Base-by-base conservation (phyloP, 2,113 vertebrate genomes). In the Stigmatopora nigra region DNA sequence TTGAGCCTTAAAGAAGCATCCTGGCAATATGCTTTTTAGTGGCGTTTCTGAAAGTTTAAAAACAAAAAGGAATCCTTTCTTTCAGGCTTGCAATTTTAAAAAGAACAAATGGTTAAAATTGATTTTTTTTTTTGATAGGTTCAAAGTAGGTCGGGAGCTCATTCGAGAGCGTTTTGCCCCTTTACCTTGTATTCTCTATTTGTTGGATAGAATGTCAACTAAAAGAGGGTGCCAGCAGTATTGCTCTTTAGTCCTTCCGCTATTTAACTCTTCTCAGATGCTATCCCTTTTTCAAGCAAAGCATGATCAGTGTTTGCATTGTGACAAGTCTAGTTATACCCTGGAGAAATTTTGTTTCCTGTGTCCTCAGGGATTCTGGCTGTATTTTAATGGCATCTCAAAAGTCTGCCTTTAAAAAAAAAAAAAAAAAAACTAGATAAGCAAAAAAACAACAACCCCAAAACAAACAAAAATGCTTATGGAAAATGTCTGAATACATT, bases 341-440 rank as follows among this genome's bases (percentile, higher is more conserved):
- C 89, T 92, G 93, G 92, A 94, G 93, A 94, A 92, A 93, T 91
- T 91, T 98, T 97, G 94, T 96, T 98, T 95, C 93, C 95, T 97
- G 91, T 91, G 88, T 89, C 84, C 60, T 76, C 82, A 83, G 84
- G 80, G 72, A 81, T 86, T 92, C 85, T 86, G 75, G 88, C 89
- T 89, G 70, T 25, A 88, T 72, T 86, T 77, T 72, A 77, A 72
- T 79, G 66, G 73, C 62, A 15, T 19, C 51, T 41, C 20, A 69
- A 72, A 71, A 71, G 68, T 60, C 31, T 46, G 14, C 41, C 64
- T 55, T 55, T 25, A 31, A 31, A 31, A 31, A 31, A 41, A 41
- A 41, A 31, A 41, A 41, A 41, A 4, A 10, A 41, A 41, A 41
- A 7, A 41, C 38, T 3, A 31, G 25, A 31, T 31, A 2, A 41